Evolutionary conservation across 2,888 invertebrate genomes (phyloP).

Genomic region (Lacanobia oleracea): DNA sequence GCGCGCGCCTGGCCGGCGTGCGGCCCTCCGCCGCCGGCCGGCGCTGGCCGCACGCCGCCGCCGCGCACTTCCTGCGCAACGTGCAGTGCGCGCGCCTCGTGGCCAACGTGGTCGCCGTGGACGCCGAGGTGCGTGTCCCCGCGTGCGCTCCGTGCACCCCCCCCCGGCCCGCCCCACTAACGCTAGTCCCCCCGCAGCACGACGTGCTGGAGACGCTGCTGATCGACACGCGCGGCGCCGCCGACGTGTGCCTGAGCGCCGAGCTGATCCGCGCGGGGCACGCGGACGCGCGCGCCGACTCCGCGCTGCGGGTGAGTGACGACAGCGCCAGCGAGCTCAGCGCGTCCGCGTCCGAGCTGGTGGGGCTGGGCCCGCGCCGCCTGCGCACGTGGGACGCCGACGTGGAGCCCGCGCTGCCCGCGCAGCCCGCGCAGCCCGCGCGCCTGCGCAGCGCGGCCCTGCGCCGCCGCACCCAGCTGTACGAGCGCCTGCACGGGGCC

Average conservation of each 20-base stretch:
- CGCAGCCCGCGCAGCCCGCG: conserved; percentile 34
- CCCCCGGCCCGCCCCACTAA: too few species aligned
- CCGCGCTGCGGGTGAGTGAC: conserved; percentile 78
- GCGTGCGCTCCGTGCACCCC: too few species aligned
- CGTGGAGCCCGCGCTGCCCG: neutral
- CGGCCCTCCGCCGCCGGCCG: conserved; percentile 80
- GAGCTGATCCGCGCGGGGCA: conserved; percentile 86
- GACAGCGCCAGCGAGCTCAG: conserved; percentile 71
- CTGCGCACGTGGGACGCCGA: conserved; percentile 73
- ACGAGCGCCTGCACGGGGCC: conserved; percentile 2
- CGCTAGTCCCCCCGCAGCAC: conserved; percentile 65
- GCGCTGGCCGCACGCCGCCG: conserved; percentile 86
- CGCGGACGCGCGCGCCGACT: conserved; percentile 81
- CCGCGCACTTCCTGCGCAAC: conserved; percentile 79
- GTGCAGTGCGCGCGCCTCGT: conserved; percentile 80
- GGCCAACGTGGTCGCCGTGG: conserved; percentile 74
- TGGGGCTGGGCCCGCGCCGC: conserved; percentile 69
- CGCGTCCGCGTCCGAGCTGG: conserved; percentile 77
- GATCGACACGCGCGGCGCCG: conserved; percentile 86
- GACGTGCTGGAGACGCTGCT: conserved; percentile 83
- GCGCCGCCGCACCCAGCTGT: conserved; percentile 20
- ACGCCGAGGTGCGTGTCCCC: conserved; percentile 21
- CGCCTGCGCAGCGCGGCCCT: conserved; percentile 34
- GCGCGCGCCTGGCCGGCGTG: conserved; percentile 87
- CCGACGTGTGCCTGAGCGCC: conserved; percentile 88